Evolutionary conservation across 2,113 vertebrate species (phyloP), one percentile per base, ranked within the genome.

Genomic region (Gallinago jamesoni): DNA sequence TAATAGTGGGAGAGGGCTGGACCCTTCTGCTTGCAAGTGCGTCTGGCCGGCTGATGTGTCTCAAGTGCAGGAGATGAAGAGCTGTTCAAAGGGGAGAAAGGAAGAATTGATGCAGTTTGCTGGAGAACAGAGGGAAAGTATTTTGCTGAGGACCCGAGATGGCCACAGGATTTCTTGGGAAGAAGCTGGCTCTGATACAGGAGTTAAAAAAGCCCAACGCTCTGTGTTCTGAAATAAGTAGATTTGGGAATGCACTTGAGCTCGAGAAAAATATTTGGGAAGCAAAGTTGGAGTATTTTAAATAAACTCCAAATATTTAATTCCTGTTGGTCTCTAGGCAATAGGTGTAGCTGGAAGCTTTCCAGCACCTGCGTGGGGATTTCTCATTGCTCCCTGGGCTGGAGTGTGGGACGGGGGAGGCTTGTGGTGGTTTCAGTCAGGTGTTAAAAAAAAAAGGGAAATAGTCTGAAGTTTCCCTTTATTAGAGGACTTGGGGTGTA

Each of bases 381-480:
- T 70, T 70, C 48, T 69, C 25, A 2, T 43, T 50, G 63, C 31
- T 56, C 35, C 63, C 41, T 30, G 72, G 64, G 56, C 57, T 0
- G 3, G 37, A 25, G 37, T 1, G 2, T 10, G 53, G 60, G 68
- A 2, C 0, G 1, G 30, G 43, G 33, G 24, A 37, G 14, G 72
- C 37, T 41, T 60, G 30, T 8, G 39, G 10, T 12, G 43, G 33
- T 45, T 83, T 72, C 37, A 13, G 43, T 11, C 33, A 23, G 59
- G 33, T 9, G 4, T 47, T 28, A 33, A 21, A 60, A 37, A 45
- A 17, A 57, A 47, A 48, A 7, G 14, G 50, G n/a, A 84, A 88
- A 23, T 14, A 53, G 25, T 39, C 59, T 18, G 33, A 60, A 31
- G 25, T 48, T 59, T 17, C 45, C 66, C n/a, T 47, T 0, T 47